phyloP scores from a whole-genome alignment of 2,113 vertebrate genomes.

The Bos taurus region ARS-UCD2.0 NC_037348.1:55301001-55301500 shows the following conservation, averaged over 20 bases:
- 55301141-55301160: background rate
- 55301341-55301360: background rate
- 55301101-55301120: background rate
- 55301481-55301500: background rate
- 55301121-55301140: background rate
- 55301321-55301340: conserved; percentile 83
- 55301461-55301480: background rate
- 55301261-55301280: conserved; percentile 94
- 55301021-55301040: conserved; percentile 90
- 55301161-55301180: background rate
- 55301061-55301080: background rate
- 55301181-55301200: background rate
- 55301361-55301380: background rate
- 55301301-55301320: conserved; percentile 97
- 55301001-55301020: conserved; percentile 83
- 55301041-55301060: conserved; percentile 91
- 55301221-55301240: conserved; percentile 95
- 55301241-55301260: conserved; percentile 92
- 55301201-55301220: conserved; percentile 91
- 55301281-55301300: conserved; percentile 98
- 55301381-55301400: background rate
- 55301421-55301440: background rate
- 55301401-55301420: background rate
- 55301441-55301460: background rate
- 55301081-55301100: background rate